Percentiles rank a stretch among this genome's conserved stretches.
Conservation (phyloP, 2,797 vertebrate species). For the Threskiornis aethiopicus region DNA sequence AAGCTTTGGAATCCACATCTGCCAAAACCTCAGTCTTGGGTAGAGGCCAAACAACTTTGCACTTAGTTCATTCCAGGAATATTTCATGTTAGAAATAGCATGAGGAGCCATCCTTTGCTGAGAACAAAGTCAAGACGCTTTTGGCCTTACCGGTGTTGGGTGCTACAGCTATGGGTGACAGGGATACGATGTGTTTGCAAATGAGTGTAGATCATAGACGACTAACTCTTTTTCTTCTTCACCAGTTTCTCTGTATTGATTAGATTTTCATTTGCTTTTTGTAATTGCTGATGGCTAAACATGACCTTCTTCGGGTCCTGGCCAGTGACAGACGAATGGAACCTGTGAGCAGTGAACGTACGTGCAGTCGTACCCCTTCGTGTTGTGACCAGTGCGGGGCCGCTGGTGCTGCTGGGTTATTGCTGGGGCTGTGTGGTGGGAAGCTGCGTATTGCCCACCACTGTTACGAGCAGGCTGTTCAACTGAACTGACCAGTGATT, state of each 20-base stretch:
- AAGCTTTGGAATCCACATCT: background rate
- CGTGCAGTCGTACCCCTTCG: accelerated
- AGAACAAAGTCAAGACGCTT: background rate
- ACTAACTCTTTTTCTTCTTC: background rate
- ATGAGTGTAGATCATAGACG: background rate
- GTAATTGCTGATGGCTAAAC: background rate
- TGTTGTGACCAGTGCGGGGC: accelerated
- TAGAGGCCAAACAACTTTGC: background rate
- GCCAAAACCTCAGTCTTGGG: background rate
- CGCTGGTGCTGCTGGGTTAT: background rate
- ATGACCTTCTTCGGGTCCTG: background rate
- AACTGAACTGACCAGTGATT: background rate
- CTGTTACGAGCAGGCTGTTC: background rate
- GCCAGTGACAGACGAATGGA: background rate
- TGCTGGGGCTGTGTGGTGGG: background rate
- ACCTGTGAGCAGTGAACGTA: background rate
- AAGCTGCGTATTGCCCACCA: background rate
- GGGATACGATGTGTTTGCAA: background rate
- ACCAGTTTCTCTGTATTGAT: background rate
- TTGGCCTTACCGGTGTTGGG: background rate
- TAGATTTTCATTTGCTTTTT: background rate
- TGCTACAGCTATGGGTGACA: background rate
- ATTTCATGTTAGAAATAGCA: background rate
- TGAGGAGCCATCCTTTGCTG: background rate
- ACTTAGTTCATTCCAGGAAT: background rate